Conservation (phyloP, 23 tunicate genomes). For the Styela plicata region DNA sequence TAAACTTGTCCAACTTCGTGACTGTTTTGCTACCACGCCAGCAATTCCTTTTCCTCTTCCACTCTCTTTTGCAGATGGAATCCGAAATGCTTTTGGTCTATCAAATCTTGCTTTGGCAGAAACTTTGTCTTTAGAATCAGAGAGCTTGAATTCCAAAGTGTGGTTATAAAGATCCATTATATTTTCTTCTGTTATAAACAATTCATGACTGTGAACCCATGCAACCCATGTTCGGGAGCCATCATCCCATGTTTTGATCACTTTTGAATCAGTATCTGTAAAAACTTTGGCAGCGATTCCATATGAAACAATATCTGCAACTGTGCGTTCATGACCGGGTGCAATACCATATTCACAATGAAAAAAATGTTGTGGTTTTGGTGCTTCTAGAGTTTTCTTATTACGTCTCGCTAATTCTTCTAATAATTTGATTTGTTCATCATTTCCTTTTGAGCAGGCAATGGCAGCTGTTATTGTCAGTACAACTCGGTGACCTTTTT, state of each 20-base stretch:
- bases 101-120: conserved; percentile 79
- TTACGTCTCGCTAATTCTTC: conserved; percentile 69
- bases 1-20: conserved; percentile 56
- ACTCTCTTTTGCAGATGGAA: conserved; percentile 58
- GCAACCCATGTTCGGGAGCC: conserved; percentile 80
- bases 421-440: conserved; percentile 56
- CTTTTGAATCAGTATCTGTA: conserved; percentile 71
- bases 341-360: conserved; percentile 71
- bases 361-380: conserved; percentile 59
- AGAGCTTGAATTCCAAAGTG: conserved; percentile 57
- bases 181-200: conserved; percentile 49
- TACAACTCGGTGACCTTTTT: not conserved
- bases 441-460: conserved; percentile 48
- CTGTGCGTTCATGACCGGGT: conserved; percentile 45
- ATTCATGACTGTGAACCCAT: conserved; percentile 86
- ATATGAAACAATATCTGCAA: conserved; percentile 84
- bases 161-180: conserved; percentile 52
- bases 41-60: conserved; percentile 71
- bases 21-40: conserved; percentile 59
- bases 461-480: conserved; percentile 9
- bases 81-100: conserved; percentile 84
- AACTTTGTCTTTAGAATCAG: conserved; percentile 78
- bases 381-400: conserved; percentile 85
- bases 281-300: conserved; percentile 90
- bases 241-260: conserved; percentile 94